phyloP scores from a whole-genome alignment of 2,797 vertebrate genomes.

The Hippocampus kuda region DNA sequence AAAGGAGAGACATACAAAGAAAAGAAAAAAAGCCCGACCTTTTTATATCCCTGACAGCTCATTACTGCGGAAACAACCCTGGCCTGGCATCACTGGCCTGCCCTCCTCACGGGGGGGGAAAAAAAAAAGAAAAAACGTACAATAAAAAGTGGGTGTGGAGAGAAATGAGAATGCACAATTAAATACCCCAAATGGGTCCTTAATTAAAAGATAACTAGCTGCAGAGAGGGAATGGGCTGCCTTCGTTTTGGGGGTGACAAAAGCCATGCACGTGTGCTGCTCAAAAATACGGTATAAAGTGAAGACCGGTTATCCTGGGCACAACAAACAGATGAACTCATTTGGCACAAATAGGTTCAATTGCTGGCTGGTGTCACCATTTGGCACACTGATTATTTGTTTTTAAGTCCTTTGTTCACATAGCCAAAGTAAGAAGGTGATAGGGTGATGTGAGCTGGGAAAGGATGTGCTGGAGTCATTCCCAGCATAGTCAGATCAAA shows the following conservation, averaged over 20 bases:
- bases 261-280: conserved; percentile 10
- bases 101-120: conserved; percentile 36
- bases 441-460: conserved; percentile 22
- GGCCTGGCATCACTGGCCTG: conserved; percentile 60
- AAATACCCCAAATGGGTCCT: conserved; percentile 43
- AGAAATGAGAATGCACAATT: conserved; percentile 47
- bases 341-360: conserved; percentile 9
- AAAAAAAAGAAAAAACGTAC: conserved; percentile 23
- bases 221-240: conserved; percentile 17
- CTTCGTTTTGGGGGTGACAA: conserved; percentile 16
- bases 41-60: conserved; percentile 74
- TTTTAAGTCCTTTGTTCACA: conserved; percentile 21
- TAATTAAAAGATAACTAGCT: conserved; percentile 61
- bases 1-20: conserved; percentile 1
- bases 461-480: conserved; percentile 27
- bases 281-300: background rate
- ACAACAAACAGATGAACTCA: conserved; percentile 10
- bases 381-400: conserved; percentile 8
- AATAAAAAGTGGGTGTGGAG: conserved; percentile 35
- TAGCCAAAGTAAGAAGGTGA: conserved; percentile 19
- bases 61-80: conserved; percentile 71
- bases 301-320: background rate
- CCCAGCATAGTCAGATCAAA: background rate
- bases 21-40: conserved; percentile 48
- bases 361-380: conserved; percentile 19